Evolutionary conservation across 2,888 invertebrate species (phyloP), one percentile per base, ranked within the genome.

Genomic region (Cosmopolites sordidus): DNA sequence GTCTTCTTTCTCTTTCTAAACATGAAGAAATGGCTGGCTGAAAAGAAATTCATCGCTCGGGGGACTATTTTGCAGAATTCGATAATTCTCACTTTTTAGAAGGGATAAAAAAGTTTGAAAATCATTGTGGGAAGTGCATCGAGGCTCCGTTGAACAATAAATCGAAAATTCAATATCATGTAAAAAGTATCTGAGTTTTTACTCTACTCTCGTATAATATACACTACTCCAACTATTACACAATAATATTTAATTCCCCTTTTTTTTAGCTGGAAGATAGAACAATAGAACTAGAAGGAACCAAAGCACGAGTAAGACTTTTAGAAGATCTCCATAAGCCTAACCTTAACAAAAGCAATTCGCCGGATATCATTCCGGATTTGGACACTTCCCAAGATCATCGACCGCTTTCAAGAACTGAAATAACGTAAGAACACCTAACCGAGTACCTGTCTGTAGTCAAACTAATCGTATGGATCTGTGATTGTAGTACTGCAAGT

Each of bases 271-370:
- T 91, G 64, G 89, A 89, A 73, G 89, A 91, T 72, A 84, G 86
- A 69, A 87, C 83, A 66, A 89, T 90, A 64, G 89, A 91, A 70
- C 67, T 90, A 64, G 90, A 90, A 72, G 89, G 89, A n/a, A 87
- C 89, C 12, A 79, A 83, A 58, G 89, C 89, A 1, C 81, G 84
- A 52, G 79, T 89, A 51, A 80, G 89, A n/a, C 81, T 88, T 59
- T 74, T 89, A 58, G 89, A 89, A 68, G 76, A 82, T 59, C 69
- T 70, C 42, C 74, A 72, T 43, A 70, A 66, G 59, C 64, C 69
- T 1, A 42, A 40, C 16, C 40, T 60, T 15, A 51, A 50, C 29
- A 60, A 60, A 46, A 61, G 63, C 43, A 58, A 53, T 43, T 64
- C 70, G 4, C 73, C 73, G 2, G 74, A 73, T 58, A 68, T 78